phyloP scores from a whole-genome alignment of 2,113 vertebrate genomes.

The Bungarus multicinctus region DNA sequence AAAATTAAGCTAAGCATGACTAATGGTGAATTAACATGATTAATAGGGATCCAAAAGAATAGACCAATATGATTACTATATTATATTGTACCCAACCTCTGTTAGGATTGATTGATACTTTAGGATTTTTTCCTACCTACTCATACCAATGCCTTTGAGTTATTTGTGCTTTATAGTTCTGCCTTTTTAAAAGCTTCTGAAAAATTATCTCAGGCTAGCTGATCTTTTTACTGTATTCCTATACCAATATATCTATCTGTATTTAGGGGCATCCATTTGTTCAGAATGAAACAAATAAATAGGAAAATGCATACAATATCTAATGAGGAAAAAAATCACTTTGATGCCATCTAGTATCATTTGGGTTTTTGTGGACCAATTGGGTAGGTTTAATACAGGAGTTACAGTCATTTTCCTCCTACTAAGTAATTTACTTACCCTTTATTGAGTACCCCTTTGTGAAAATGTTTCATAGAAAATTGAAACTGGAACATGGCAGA shows the following conservation, averaged over 20 bases:
- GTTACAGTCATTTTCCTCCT: neutral
- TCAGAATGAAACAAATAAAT: neutral
- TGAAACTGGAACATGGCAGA: neutral
- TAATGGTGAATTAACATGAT: neutral
- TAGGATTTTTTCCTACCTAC: neutral
- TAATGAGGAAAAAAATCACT: neutral
- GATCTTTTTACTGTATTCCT: neutral
- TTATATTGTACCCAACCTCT: neutral
- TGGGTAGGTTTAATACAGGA: neutral
- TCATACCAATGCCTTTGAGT: neutral
- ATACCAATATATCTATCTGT: neutral
- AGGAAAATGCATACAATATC: neutral
- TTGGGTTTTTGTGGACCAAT: neutral
- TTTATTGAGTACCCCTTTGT: neutral
- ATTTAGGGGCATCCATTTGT: neutral
- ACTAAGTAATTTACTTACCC: neutral
- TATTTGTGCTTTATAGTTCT: neutral
- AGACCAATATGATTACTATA: neutral
- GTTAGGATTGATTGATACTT: neutral
- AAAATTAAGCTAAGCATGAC: neutral
- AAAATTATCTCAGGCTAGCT: neutral
- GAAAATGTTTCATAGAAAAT: neutral
- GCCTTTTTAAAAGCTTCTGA: neutral
- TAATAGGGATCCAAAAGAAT: too few relatives aligned
- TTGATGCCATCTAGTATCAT: neutral